Evolutionary conservation across 2,113 vertebrate species (phyloP), one percentile per base, ranked within the genome.

Genomic region (Pavo muticus): DNA sequence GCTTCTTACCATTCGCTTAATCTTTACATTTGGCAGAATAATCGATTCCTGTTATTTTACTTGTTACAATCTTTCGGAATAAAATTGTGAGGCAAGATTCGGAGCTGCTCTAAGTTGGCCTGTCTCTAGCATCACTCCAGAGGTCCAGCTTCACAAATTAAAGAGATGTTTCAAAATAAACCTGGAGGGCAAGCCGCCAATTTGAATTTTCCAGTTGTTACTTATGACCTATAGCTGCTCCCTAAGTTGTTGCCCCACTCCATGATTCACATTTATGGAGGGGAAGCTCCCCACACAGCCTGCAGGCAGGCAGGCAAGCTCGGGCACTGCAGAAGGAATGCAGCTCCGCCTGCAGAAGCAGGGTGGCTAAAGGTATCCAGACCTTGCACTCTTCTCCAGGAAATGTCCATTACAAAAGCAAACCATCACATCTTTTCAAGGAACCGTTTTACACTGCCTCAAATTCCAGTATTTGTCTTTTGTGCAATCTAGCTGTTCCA

Each of bases 131-230:
- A 92, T 54, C 65, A 45, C 61, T 90, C 68, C 68, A 12, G 25
- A 74, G 39, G 30, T 60, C 76, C 30, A 56, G 65, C 42, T 68
- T 60, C 93, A 57, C 37, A 61, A 65, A 32, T 25, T 37, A 60
- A 92, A 85, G 5, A 68, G 39, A 56, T 44, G 32, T 64, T 84
- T 70, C 47, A 42, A 88, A 90, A 80, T 32, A 83, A 90, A 65
- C 64, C 50, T 44, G 20, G 42, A 80, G 78, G 60, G 42, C 40
- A 73, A 5, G 1, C 11, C 0, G 0, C 74, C 60, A 86, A 54
- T 90, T 77, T 68, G 39, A 91, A 86, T 94, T 77, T 90, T 95
- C 85, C 76, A 69, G 35, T 37, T 78, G 47, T 52, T 91, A 64
- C 73, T 94, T 75, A 68, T 27, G 37, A 74, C 44, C 72, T 77